A percentile compares a stretch with the other conserved stretches of the same genome.
phyloP scores from a whole-genome alignment of 2,113 vertebrate species.

The Megaceryle torquata region DNA sequence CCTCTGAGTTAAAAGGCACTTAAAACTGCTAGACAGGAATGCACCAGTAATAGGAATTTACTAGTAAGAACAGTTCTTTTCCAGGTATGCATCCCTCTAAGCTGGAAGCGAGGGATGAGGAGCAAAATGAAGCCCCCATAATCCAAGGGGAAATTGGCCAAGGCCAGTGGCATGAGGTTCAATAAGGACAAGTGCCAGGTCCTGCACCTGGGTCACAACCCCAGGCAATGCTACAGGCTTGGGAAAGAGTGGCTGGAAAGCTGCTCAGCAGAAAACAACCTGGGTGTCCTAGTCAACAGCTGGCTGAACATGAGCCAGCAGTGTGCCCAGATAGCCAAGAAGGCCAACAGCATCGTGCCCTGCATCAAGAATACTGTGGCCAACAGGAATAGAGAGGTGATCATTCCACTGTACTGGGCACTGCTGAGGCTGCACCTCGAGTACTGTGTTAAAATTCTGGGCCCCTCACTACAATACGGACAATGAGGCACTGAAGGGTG shows the following conservation, averaged over 20 bases:
- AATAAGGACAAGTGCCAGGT: too few relatives aligned
- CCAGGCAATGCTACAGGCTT: too few relatives aligned
- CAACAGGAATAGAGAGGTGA: background rate
- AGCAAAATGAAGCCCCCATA: background rate
- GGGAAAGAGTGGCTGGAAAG: too few relatives aligned
- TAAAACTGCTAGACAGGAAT: background rate
- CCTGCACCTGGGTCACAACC: too few relatives aligned
- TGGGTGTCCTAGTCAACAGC: too few relatives aligned
- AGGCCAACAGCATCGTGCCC: background rate
- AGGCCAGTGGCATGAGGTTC: too few relatives aligned
- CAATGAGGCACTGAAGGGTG: background rate
- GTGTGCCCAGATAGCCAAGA: too few relatives aligned
- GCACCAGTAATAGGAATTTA: background rate
- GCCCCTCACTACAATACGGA: background rate
- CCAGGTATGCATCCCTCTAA: background rate
- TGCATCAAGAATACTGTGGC: background rate
- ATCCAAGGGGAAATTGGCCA: background rate
- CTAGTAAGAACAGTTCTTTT: background rate
- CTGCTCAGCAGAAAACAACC: too few relatives aligned
- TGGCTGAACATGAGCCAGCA: too few relatives aligned
- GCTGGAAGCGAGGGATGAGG: background rate
- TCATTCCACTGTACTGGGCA: background rate
- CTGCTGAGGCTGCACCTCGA: background rate
- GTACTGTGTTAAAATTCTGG: background rate
- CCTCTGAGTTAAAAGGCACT: background rate